A percentile compares a stretch with the other conserved stretches of the same genome.
These are phyloP conservation scores for Athalia circularis DNA, from an alignment of 2,888 invertebrate species.

Conservation along the genomic window DNA sequence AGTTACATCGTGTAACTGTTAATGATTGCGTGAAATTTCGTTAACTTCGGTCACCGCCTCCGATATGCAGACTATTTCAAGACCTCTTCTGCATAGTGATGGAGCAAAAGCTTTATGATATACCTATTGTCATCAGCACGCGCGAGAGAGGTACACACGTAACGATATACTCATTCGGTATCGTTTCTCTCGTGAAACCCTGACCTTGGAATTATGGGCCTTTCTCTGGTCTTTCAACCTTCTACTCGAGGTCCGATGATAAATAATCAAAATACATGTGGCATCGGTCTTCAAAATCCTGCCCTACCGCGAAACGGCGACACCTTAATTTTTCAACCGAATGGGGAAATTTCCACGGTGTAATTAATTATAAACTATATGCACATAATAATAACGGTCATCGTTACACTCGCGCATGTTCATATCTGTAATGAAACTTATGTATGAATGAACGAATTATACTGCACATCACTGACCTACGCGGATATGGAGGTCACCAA, in stretches of 20 bases:
- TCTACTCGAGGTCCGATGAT: background rate
- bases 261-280: background rate
- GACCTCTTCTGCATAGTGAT: background rate
- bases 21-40: slow-evolving; percentile 5
- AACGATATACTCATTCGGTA: no score
- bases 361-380: no score
- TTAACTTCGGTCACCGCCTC: slow-evolving; percentile 10
- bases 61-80: slow-evolving; percentile 29
- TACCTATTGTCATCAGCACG: no score
- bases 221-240: background rate
- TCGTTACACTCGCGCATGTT: no score
- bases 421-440: no score
- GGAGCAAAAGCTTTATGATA: no score
- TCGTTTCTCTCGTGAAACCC: background rate
- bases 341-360: no score
- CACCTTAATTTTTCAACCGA: background rate
- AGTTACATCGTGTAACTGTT: background rate
- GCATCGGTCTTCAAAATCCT: no score
- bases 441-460: no score
- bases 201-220: slow-evolving; percentile 7
- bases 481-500: slow-evolving; percentile 70
- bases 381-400: no score
- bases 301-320: no score
- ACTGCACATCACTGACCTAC: slow-evolving; percentile 68
- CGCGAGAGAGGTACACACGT: no score